phyloP scores from a whole-genome alignment of 2,888 invertebrate species.

The Drosophila rellima region DNA sequence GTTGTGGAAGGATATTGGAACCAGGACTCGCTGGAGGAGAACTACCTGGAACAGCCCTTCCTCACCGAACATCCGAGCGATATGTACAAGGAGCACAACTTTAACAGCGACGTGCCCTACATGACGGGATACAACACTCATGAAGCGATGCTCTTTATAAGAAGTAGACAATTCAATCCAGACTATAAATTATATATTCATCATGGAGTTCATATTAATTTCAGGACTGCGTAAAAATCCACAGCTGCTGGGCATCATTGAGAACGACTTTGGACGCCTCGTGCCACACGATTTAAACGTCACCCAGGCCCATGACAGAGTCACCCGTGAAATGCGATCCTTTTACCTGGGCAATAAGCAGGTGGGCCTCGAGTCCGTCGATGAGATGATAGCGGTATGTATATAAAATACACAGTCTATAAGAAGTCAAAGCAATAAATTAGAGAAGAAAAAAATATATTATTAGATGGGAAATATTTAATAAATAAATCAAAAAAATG shows the following conservation, averaged over 20 bases:
- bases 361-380: slow-evolving; percentile 87
- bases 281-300: slow-evolving; percentile 87
- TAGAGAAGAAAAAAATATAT: no score
- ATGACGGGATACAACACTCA: slow-evolving; percentile 89
- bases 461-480: no score
- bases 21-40: slow-evolving; percentile 71
- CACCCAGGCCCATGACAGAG: slow-evolving; percentile 82
- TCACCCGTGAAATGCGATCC: slow-evolving; percentile 86
- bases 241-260: slow-evolving; percentile 87
- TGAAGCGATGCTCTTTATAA: slow-evolving; percentile 89
- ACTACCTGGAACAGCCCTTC: slow-evolving; percentile 86
- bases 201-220: slow-evolving; percentile 1
- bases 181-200: background rate
- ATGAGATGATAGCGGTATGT: slow-evolving; percentile 87
- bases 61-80: slow-evolving; percentile 87
- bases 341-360: slow-evolving; percentile 88
- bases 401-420: no score
- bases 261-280: slow-evolving; percentile 87
- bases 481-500: no score
- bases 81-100: slow-evolving; percentile 85
- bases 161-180: slow-evolving; percentile 84
- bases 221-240: slow-evolving; percentile 88
- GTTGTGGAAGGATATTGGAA: slow-evolving; percentile 86
- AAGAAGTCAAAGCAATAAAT: no score
- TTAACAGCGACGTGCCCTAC: slow-evolving; percentile 88